phyloP scores from a whole-genome alignment of 2,888 invertebrate species.

The Caenorhabditis zanzibari region DNA sequence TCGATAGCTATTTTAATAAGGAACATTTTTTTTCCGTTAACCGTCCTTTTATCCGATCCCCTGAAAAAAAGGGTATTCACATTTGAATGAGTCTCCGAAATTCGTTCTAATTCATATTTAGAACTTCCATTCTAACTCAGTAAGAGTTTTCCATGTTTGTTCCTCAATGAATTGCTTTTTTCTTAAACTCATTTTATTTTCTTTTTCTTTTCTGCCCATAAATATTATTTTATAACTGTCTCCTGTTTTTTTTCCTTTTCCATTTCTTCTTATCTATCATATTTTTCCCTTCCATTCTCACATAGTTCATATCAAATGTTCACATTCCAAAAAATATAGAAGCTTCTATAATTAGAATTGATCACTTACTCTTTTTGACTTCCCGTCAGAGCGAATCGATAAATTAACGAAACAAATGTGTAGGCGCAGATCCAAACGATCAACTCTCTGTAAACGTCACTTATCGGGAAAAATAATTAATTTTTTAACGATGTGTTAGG shows the following conservation, averaged over 20 bases:
- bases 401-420: constrained; percentile 64
- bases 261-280: constrained; percentile 8
- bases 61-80: no score
- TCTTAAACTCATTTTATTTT: no score
- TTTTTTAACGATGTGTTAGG: constrained; percentile 28
- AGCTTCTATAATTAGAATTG: not conserved
- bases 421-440: constrained; percentile 66
- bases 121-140: no score
- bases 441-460: constrained; percentile 59
- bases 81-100: no score
- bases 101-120: no score
- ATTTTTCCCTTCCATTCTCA: not conserved
- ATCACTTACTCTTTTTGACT: constrained; percentile 64
- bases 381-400: constrained; percentile 60
- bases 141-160: no score
- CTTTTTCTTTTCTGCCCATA: constrained; percentile 4
- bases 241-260: not conserved
- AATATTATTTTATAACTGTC: constrained; percentile 13
- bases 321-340: not conserved
- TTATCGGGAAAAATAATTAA: not conserved
- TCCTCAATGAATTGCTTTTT: no score
- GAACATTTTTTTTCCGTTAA: no score
- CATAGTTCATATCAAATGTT: constrained; percentile 25
- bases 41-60: not conserved
- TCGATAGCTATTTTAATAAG: no score